A percentile compares a stretch with the other conserved stretches of the same genome.
Evolutionary conservation across 2,113 vertebrate genomes (phyloP).

Genomic region (Anarrhichthys ocellatus): DNA sequence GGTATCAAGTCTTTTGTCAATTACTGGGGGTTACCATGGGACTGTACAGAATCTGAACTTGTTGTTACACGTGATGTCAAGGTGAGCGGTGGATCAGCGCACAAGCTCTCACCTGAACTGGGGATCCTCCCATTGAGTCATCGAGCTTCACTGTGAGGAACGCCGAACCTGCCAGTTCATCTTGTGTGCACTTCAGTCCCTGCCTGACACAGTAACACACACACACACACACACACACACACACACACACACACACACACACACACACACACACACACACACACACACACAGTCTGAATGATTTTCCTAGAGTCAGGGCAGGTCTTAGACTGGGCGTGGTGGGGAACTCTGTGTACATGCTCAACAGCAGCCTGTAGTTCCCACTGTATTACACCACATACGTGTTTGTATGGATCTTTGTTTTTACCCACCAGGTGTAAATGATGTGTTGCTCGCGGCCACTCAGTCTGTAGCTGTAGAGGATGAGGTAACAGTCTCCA

Average conservation of each 20-base stretch:
- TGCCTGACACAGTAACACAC: conserved; percentile 75
- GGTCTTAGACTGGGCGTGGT: conserved; percentile 21
- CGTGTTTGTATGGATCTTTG: neutral
- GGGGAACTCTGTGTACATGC: neutral
- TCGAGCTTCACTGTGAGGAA: conserved; percentile 84
- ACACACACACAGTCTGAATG: no score
- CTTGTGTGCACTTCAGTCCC: conserved; percentile 83
- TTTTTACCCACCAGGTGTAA: conserved; percentile 83
- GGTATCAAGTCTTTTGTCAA: neutral
- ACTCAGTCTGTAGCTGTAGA: conserved; percentile 82
- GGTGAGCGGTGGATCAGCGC: neutral
- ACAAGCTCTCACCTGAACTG: conserved; percentile 80
- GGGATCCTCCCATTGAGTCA: conserved; percentile 83
- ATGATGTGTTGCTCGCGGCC: conserved; percentile 82
- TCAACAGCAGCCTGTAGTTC: neutral
- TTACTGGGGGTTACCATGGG: neutral
- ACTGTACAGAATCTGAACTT: neutral
- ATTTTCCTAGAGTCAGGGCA: neutral
- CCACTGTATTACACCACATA: neutral
- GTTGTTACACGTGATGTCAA: neutral
- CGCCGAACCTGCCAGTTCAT: conserved; percentile 83
- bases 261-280: no score
- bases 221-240: neutral
- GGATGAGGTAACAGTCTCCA: conserved; percentile 87
- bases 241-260: no score